A percentile compares a stretch with the other conserved stretches of the same genome.
Evolutionary conservation across 1,140 invertebrate species (phyloP).

Genomic region (Ptiloglossa arizonensis): DNA sequence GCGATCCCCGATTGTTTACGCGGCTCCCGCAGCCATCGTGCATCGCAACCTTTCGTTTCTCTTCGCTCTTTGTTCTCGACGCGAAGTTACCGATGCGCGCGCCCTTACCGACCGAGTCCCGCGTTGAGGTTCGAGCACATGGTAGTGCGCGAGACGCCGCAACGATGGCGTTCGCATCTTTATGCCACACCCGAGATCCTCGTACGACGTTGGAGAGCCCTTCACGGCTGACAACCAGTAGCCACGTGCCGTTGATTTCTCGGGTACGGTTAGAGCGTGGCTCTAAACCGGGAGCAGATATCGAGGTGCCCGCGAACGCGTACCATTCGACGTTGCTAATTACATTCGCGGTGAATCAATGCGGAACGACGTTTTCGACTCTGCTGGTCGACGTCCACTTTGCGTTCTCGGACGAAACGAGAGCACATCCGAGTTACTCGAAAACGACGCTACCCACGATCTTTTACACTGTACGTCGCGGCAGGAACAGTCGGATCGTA

Average conservation of each 20-base stretch:
- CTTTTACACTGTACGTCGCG: too few species aligned
- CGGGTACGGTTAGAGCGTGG: conserved; percentile 62
- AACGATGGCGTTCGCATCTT: conserved; percentile 74
- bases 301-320: too few species aligned
- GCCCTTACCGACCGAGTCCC: conserved; percentile 67
- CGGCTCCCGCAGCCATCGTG: conserved; percentile 20
- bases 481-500: too few species aligned
- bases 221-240: conserved; percentile 62
- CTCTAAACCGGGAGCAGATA: neutral
- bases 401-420: too few species aligned
- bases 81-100: neutral
- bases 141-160: neutral
- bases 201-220: conserved; percentile 42
- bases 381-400: too few species aligned
- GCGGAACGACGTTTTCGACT: too few species aligned
- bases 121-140: neutral
- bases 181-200: conserved; percentile 76
- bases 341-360: too few species aligned
- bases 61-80: conserved; percentile 29
- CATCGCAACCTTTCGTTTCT: neutral
- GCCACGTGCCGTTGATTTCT: conserved; percentile 69
- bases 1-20: conserved; percentile 72
- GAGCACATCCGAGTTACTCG: too few species aligned
- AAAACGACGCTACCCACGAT: too few species aligned
- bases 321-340: too few species aligned